phyloP scores from a whole-genome alignment of 2,797 vertebrate genomes.

The Microctenopoma steveboyesi region DNA sequence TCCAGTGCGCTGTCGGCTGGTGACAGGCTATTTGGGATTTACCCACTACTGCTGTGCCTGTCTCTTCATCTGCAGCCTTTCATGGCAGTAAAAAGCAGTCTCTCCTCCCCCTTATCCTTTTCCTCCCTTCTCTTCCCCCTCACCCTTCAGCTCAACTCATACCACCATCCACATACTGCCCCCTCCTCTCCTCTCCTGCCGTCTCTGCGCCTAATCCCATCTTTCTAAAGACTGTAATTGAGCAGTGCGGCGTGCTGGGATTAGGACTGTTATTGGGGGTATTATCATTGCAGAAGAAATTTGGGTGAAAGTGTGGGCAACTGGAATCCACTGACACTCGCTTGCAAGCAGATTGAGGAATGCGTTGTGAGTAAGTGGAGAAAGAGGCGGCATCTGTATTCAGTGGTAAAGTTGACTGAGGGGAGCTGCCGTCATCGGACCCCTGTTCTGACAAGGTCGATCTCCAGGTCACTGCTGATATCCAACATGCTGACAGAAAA shows the following conservation, averaged over 20 bases:
- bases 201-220: conserved; percentile 80
- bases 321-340: conserved; percentile 49
- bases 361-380: background rate
- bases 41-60: conserved; percentile 78
- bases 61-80: conserved; percentile 81
- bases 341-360: conserved; percentile 42
- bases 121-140: conserved; percentile 32
- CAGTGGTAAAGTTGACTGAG: conserved; percentile 20
- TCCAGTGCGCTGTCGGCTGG: conserved; percentile 81
- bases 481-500: conserved; percentile 75
- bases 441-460: conserved; percentile 77
- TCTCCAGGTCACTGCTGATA: conserved; percentile 73
- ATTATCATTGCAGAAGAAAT: conserved; percentile 76
- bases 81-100: conserved; percentile 74
- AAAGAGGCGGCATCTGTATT: conserved; percentile 8
- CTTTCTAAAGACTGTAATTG: conserved; percentile 85
- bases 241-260: conserved; percentile 80
- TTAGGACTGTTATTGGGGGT: conserved; percentile 82
- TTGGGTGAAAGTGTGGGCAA: conserved; percentile 69
- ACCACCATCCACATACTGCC: conserved; percentile 63
- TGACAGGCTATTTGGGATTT: conserved; percentile 84
- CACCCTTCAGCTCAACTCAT: conserved; percentile 69
- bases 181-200: conserved; percentile 34
- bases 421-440: conserved; percentile 44
- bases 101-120: conserved; percentile 67